Conservation (phyloP, 2,113 vertebrate species). For the Catharus bicknelli region DNA sequence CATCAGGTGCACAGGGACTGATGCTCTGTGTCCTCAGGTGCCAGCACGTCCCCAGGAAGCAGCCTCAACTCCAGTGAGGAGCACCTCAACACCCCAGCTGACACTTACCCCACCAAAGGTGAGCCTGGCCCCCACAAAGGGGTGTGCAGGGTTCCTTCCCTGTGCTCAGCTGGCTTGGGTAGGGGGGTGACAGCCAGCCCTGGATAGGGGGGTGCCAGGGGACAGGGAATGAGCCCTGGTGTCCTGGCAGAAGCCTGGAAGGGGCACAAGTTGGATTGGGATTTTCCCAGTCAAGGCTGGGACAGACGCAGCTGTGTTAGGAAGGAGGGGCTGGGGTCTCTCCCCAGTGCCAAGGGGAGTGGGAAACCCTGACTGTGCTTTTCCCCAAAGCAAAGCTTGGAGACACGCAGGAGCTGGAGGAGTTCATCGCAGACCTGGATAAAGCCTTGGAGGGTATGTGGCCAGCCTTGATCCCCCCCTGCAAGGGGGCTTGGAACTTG, state of each 20-base stretch:
- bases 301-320: neutral
- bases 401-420: slow-evolving; percentile 68
- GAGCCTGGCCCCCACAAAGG: neutral
- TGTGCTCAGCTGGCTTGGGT: neutral
- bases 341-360: fast-evolving
- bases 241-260: neutral
- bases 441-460: slow-evolving; percentile 52
- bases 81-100: slow-evolving; percentile 26
- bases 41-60: slow-evolving; percentile 22
- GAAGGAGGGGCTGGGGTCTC: neutral
- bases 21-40: neutral
- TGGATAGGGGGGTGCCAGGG: fast-evolving
- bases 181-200: neutral
- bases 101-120: slow-evolving; percentile 9
- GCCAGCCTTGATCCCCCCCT: fast-evolving
- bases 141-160: neutral
- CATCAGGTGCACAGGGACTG: neutral
- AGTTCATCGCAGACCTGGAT: slow-evolving; percentile 69
- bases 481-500: neutral
- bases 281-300: neutral
- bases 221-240: neutral
- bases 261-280: neutral
- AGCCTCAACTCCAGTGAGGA: slow-evolving; percentile 64
- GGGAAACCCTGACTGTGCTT: neutral
- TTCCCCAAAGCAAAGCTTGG: slow-evolving; percentile 50